Evolutionary conservation across 2,113 vertebrate genomes (phyloP).

Genomic region (Sapayoa aenigma): DNA sequence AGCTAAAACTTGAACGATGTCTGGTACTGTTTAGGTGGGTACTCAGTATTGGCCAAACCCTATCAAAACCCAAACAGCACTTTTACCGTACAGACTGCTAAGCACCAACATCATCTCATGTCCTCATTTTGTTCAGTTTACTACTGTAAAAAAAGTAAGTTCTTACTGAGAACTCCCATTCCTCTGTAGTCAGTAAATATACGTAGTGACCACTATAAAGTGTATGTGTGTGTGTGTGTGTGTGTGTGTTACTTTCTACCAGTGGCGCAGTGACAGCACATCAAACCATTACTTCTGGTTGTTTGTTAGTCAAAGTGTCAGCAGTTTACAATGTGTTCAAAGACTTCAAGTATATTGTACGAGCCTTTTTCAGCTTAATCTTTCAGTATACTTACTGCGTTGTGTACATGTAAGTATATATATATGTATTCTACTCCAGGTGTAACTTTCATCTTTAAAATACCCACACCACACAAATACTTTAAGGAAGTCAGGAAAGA

Average conservation of each 20-base stretch:
- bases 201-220: background rate
- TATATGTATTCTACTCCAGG: background rate
- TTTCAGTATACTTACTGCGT: background rate
- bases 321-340: background rate
- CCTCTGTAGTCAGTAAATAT: background rate
- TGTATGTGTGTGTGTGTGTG: fast-evolving
- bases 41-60: background rate
- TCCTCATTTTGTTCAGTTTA: background rate
- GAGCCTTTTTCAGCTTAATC: background rate
- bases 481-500: background rate
- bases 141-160: background rate
- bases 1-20: background rate
- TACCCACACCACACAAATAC: background rate
- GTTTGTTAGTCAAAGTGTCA: background rate
- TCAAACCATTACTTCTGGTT: background rate
- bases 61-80: background rate
- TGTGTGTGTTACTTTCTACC: background rate
- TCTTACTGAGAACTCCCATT: background rate
- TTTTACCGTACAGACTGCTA: background rate
- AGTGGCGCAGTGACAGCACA: background rate
- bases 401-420: background rate
- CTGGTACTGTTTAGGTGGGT: background rate
- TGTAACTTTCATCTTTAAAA: background rate
- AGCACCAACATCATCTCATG: background rate
- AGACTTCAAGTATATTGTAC: background rate